Base-by-base conservation (phyloP, 2,888 invertebrate genomes). In the Thysanoteuthis rhombus region DNA sequence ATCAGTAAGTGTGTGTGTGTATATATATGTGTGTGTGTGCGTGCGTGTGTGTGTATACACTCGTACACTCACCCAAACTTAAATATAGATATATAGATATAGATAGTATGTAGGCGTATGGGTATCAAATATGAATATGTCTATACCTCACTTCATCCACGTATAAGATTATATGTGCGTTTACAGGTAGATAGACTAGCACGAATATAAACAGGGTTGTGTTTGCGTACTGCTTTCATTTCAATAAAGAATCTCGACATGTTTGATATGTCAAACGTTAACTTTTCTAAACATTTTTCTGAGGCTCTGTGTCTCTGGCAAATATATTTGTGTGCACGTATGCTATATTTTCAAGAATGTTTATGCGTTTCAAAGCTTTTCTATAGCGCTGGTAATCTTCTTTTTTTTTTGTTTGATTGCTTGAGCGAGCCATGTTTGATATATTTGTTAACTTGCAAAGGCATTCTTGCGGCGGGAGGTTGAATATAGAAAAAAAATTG, bases 251-350 rank as follows among this genome's bases (percentile, higher is more conserved):
- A 75, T 75, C 3, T 28, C 25, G 58, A 19, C 75, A 75, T 75
- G 75, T 75, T 75, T 75, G 75, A 75, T 75, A 75, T 75, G 75
- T 75, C 75, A 75, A 75, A 75, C 75, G 75, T 75, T 75, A 75
- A 75, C n/a, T 75, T 75, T 75, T 75, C 75, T 75, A 75, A 75
- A 58, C 58, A 58, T 58, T 32, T 58, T 28, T 58, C 32, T 10
- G 58, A 58, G 75, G 12, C 75, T 12, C n/a, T 16, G 16, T 75
- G n/a, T 75, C 75, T 75, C n/a, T 75, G n/a, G n/a, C 12, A 36
- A 75, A 75, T n/a, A n/a, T n/a, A 36, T 8, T 6, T n/a, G 75
- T 75, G 75, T 36, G 19, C 12, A 75, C 19, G 16, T 36, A 36
- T 75, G n/a, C 19, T 36, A n/a, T 36, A 36, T n/a, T 36, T 75